Conservation (phyloP, 2,888 invertebrate genomes). For the Coleophora flavipennella region DNA sequence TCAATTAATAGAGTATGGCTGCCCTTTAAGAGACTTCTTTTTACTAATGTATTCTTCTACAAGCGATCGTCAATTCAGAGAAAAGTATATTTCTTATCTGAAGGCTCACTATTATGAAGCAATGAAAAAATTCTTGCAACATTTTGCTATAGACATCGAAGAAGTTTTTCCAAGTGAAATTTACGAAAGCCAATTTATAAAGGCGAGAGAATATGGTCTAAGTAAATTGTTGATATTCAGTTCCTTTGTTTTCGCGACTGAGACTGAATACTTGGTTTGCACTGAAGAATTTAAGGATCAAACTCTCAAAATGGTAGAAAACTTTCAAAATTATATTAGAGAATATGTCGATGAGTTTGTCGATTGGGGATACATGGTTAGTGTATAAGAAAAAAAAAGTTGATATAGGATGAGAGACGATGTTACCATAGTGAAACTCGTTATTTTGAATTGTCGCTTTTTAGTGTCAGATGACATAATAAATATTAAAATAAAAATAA, state of each 20-base stretch:
- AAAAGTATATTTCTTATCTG: constrained; percentile 24
- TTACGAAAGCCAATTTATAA: constrained; percentile 29
- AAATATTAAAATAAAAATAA: no score
- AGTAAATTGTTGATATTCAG: constrained; percentile 20
- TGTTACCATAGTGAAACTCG: no score
- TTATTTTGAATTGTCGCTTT: no score
- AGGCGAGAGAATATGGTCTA: constrained; percentile 34
- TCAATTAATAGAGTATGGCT: constrained; percentile 30
- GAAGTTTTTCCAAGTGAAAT: constrained; percentile 25
- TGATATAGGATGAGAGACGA: no score
- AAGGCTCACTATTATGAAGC: constrained; percentile 31
- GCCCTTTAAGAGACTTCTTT: constrained; percentile 31
- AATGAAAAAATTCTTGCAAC: constrained; percentile 24
- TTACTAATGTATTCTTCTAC: constrained; percentile 31
- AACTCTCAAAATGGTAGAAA: constrained; percentile 20
- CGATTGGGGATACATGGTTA: constrained; percentile 26
- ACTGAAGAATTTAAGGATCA: constrained; percentile 13
- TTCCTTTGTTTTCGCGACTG: constrained; percentile 29
- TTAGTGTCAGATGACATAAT: no score
- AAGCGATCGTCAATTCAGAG: constrained; percentile 32
- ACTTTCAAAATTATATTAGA: constrained; percentile 22
- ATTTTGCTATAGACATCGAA: constrained; percentile 29
- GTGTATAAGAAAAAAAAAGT: no score
- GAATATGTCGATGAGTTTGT: constrained; percentile 28
- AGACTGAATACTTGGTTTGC: constrained; percentile 27